These are phyloP conservation scores for Psix sp. DNA, from an alignment of 1,140 invertebrate genomes.

Conservation along the genomic window DNA sequence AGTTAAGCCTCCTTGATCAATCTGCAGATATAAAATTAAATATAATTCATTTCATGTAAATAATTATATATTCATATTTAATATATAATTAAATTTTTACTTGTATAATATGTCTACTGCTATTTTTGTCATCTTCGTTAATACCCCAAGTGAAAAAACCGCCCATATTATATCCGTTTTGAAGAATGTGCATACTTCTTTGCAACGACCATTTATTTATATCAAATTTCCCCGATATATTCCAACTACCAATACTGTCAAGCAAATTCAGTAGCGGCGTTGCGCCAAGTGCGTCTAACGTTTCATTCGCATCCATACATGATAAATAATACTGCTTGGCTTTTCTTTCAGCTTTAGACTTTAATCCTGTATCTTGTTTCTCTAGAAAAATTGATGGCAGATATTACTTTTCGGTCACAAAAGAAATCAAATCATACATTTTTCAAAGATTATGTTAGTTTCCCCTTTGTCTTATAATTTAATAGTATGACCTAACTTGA, in stretches of 20 bases:
- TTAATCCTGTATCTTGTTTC: constrained; percentile 79
- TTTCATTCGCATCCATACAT: constrained; percentile 95
- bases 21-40: constrained; percentile 74
- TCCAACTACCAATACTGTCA: constrained; percentile 86
- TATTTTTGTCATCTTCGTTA: constrained; percentile 95
- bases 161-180: constrained; percentile 91
- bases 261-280: constrained; percentile 89
- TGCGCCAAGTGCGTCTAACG: constrained; percentile 88
- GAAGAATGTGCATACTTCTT: constrained; percentile 85
- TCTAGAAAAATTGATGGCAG: constrained; percentile 76
- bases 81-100: constrained; percentile 75
- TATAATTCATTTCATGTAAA: constrained; percentile 5
- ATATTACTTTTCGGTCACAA: too few relatives aligned
- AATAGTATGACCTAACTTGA: too few relatives aligned
- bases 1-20: constrained; percentile 94
- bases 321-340: constrained; percentile 94
- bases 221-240: constrained; percentile 81
- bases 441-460: too few relatives aligned
- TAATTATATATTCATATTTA: too few relatives aligned
- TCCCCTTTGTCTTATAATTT: too few relatives aligned
- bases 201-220: constrained; percentile 86
- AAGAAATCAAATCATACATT: not conserved
- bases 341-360: constrained; percentile 90
- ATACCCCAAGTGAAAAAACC: constrained; percentile 94
- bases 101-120: constrained; percentile 90